These are phyloP conservation scores for Adrianichthys oophorus DNA, from an alignment of 2,797 vertebrate species.

Conservation along the genomic window DNA sequence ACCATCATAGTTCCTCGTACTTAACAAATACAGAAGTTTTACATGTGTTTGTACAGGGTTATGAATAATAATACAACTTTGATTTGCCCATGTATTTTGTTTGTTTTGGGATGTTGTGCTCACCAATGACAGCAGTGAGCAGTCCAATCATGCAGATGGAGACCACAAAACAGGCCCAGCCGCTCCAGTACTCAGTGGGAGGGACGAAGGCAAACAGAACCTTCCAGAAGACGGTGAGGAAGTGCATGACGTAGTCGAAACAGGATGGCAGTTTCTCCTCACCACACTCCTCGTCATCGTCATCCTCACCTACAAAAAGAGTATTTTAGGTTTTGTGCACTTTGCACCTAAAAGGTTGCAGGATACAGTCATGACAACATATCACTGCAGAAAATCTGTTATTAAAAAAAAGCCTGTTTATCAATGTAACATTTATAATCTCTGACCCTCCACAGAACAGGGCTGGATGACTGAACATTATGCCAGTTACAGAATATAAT, in stretches of 20 bases:
- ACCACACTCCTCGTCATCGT: conserved; percentile 95
- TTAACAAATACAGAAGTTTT: too few species aligned
- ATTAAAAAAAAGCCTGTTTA: too few species aligned
- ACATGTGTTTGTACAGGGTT: too few species aligned
- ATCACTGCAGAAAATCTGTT: too few species aligned
- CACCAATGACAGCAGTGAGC: conserved; percentile 92
- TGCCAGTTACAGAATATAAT: conserved; percentile 11
- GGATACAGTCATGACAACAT: too few species aligned
- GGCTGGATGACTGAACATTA: conserved; percentile 4
- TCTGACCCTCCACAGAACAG: conserved; percentile 2
- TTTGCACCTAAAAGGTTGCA: too few species aligned
- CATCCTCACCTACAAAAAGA: conserved; percentile 87
- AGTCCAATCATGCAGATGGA: conserved; percentile 97
- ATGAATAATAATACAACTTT: too few species aligned
- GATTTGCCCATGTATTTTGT: not conserved
- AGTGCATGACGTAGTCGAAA: conserved; percentile 99
- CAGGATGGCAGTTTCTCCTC: conserved; percentile 99
- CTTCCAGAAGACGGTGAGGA: conserved; percentile 99
- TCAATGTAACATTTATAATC: not conserved
- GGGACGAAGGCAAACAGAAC: conserved; percentile 98
- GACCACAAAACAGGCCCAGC: conserved; percentile 97
- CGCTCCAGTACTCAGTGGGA: conserved; percentile 98
- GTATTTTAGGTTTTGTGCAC: not conserved
- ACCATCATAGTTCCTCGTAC: not conserved
- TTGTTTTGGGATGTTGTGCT: not conserved